Evolutionary conservation across 2,888 invertebrate genomes (phyloP), one percentile per base, ranked within the genome.

Genomic region (Enoplolaimus lenunculus): DNA sequence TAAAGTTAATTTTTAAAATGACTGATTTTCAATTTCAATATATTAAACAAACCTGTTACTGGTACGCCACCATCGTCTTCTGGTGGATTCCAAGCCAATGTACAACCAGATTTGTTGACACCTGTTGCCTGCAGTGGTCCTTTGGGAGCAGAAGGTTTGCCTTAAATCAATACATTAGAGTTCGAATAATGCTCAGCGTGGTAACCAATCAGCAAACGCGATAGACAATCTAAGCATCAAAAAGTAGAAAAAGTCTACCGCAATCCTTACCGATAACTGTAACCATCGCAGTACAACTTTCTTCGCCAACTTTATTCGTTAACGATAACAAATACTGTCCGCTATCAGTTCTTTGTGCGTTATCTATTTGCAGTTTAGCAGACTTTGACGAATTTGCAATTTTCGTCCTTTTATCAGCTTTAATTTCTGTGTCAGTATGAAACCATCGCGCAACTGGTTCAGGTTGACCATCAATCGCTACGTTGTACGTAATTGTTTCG

Each of bases 61-160:
- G n/a, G n/a, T n/a, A n/a, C n/a, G n/a, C n/a, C n/a, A n/a, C n/a
- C n/a, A n/a, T n/a, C n/a, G n/a, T n/a, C n/a, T n/a, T n/a, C n/a
- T n/a, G n/a, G n/a, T n/a, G n/a, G n/a, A n/a, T 88, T 87, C 93
- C 94, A 94, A 28, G 88, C 86, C 16, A 93, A 83, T 1, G 90
- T 89, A 68, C 93, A 87, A n/a, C 90, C 87, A 74, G 93, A 92
- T 78, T 91, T 92, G 1, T 90, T 89, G 3, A 90, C 88, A 70
- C 88, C 88, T 1, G 88, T 87, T 78, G 90, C 90, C 34, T 87
- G 85, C 21, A 95, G 84, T 71, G 94, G 93, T 73, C 93, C 93
- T 81, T 87, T 88, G 57, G 94, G 94, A 34, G 75, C 72, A 7
- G 75, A 74, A 28, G 80, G 80, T 66, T 80, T 75, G 70, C 80